Base-by-base conservation (phyloP, 2,113 vertebrate genomes). In the Hassar affinis region DNA sequence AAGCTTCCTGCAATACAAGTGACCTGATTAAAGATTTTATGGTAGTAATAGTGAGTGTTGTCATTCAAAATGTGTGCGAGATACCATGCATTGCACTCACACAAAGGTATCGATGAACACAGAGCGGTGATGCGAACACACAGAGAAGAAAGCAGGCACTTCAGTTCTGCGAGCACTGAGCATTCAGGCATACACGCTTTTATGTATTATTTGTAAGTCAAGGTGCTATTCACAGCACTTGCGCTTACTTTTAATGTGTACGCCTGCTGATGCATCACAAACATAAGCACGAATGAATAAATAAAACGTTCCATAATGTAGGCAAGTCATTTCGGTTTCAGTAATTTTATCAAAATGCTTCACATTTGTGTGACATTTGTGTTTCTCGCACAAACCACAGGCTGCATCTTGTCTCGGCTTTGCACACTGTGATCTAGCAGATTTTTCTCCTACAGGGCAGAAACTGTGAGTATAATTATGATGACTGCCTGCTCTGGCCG, bases 381-480 rank as follows among this genome's bases (percentile, higher is more conserved):
- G n/a, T 64, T 20, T 71, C 62, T 80, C 12, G n/a, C 51, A 33
- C 12, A 20, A 61, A 61, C 54, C 77, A 15, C 56, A 62, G 22
- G 25, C 22, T 78, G 14, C 45, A 59, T 45, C 6, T 17, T 38
- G 38, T 27, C 66, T 7, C 11, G 2, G 22, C 14, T 71, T 71
- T 79, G 9, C 30, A 33, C 71, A 66, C n/a, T 35, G 57, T 64
- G 33, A 66, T 22, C 45, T 33, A 20, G 59, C 54, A 42, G 47
- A 42, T 57, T 78, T 86, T 56, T 25, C 78, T 86, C 57, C 88
- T 90, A 85, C 90, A 95, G 94, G 94, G 95, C 88, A 93, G 78
- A 89, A 95, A 92, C 94, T 95, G 93, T 90, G 94, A 96, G 86
- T 88, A 93, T 92, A 95, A 96, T 93, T 96, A 95, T 88, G 90